A percentile compares a stretch with the other conserved stretches of the same genome.
phyloP scores from a whole-genome alignment of 1,140 invertebrate genomes.

The Polyergus mexicanus region DNA sequence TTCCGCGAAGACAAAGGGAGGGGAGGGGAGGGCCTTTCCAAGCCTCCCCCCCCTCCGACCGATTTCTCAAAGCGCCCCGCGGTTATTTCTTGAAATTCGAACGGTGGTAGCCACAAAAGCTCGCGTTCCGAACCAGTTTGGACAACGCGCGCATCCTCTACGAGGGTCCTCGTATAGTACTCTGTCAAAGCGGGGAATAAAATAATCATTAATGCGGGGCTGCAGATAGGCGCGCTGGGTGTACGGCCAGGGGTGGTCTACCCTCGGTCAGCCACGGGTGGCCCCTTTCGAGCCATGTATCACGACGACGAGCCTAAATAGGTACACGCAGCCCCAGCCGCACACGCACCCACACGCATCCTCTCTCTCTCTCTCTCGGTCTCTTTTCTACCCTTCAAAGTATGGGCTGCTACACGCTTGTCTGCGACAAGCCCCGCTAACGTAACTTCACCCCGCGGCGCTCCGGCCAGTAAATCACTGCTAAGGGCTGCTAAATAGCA shows the following conservation, averaged over 20 bases:
- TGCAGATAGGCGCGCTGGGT: slow-evolving; percentile 28
- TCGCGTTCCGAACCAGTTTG: slow-evolving; percentile 30
- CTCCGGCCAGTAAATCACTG: slow-evolving; percentile 81
- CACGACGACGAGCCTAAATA: slow-evolving; percentile 74
- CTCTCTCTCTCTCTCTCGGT: slow-evolving; percentile 2
- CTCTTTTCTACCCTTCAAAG: slow-evolving; percentile 72
- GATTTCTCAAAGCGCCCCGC: slow-evolving; percentile 50
- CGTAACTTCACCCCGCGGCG: slow-evolving; percentile 67
- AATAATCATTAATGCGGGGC: slow-evolving; percentile 64
- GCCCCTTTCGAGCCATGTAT: slow-evolving; percentile 77
- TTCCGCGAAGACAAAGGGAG: slow-evolving; percentile 25
- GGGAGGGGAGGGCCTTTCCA: background rate
- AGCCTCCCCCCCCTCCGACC: background rate
- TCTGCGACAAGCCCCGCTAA: slow-evolving; percentile 76
- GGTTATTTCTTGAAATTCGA: slow-evolving; percentile 39
- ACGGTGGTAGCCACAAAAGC: slow-evolving; percentile 26
- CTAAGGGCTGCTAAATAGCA: slow-evolving; percentile 85
- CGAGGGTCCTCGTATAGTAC: slow-evolving; percentile 32
- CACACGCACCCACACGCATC: slow-evolving; percentile 67
- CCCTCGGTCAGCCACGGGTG: slow-evolving; percentile 75
- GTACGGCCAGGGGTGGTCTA: slow-evolving; percentile 74
- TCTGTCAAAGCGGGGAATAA: slow-evolving; percentile 58
- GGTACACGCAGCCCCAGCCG: slow-evolving; percentile 57
- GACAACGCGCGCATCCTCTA: slow-evolving; percentile 18
- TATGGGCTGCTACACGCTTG: slow-evolving; percentile 60